Base-by-base conservation (phyloP, 1,140 invertebrate genomes). In the Phenacoccus solenopsis region DNA sequence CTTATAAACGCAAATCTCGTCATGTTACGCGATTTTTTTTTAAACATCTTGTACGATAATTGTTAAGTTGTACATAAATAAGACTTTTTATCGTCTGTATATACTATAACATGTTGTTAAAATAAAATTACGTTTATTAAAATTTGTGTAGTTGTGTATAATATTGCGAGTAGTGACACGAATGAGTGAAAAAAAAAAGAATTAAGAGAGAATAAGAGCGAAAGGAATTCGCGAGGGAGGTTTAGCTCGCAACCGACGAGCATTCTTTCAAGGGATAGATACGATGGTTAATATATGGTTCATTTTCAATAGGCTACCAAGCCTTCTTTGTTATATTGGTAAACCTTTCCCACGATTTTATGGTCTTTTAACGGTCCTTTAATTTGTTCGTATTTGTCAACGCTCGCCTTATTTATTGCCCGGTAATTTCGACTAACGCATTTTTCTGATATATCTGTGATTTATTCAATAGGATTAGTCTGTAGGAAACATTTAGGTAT, bases 311-410 rank as follows among this genome's bases (percentile, higher is more conserved):
- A 49, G 38, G 38, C 38, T 49, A 49, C 38, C 38, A 49, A n/a
- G 38, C n/a, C n/a, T n/a, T 49, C 38, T 49, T 49, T 49, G 38
- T 49, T 49, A 49, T 49, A 32, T 13, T 7, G 20, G 38, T 49
- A 49, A 49, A 49, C 38, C 38, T 49, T 49, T 49, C 38, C 38
- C 38, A 49, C 38, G 38, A 49, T 49, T 49, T 49, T 49, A 49
- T 49, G 38, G 38, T 49, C 38, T 49, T 49, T 49, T 49, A 49
- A 49, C 38, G 38, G 38, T 49, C 38, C 38, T 49, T 49, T 49
- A 49, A 49, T 49, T 49, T 49, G 38, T 49, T 49, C 38, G 38
- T 49, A 49, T 49, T 49, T 49, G 38, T 49, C 38, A 49, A 49
- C 38, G 38, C 38, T 49, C 38, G 38, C 38, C 38, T 49, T 49